These are phyloP conservation scores for Oxycera nigricornis DNA, from an alignment of 2,888 invertebrate species.

Conservation along the genomic window DNA sequence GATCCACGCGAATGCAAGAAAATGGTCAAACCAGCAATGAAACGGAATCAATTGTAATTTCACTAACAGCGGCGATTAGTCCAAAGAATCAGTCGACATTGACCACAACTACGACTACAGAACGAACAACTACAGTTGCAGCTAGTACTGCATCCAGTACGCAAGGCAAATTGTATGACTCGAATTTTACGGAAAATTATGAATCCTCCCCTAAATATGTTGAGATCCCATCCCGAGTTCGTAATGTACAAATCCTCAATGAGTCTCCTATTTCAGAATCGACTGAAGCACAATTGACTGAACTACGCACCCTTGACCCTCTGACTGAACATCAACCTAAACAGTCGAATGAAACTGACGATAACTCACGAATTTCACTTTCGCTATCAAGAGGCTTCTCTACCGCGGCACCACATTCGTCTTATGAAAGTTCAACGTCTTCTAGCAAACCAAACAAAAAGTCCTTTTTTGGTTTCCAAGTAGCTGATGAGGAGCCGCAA, in stretches of 20 bases:
- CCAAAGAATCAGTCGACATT: conserved; percentile 50
- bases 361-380: conserved; percentile 37
- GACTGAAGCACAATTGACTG: conserved; percentile 7
- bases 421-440: background rate
- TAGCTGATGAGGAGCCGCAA: conserved; percentile 61
- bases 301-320: conserved; percentile 44
- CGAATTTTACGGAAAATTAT: background rate
- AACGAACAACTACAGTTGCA: conserved; percentile 30
- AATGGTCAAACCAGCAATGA: conserved; percentile 49
- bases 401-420: conserved; percentile 7
- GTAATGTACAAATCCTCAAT: conserved; percentile 43
- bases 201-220: conserved; percentile 6
- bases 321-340: conserved; percentile 17
- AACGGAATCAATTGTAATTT: conserved; percentile 52
- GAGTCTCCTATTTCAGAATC: conserved; percentile 27
- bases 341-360: background rate
- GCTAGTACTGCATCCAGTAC: conserved; percentile 26
- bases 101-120: conserved; percentile 43
- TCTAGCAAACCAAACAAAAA: conserved; percentile 49
- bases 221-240: conserved; percentile 35
- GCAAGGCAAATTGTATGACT: background rate
- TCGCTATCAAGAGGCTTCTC: conserved; percentile 42
- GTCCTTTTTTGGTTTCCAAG: conserved; percentile 56
- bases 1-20: conserved; percentile 50
- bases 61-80: conserved; percentile 57